phyloP scores from a whole-genome alignment of 2,888 invertebrate species.

The Tenodera sinensis region DNA sequence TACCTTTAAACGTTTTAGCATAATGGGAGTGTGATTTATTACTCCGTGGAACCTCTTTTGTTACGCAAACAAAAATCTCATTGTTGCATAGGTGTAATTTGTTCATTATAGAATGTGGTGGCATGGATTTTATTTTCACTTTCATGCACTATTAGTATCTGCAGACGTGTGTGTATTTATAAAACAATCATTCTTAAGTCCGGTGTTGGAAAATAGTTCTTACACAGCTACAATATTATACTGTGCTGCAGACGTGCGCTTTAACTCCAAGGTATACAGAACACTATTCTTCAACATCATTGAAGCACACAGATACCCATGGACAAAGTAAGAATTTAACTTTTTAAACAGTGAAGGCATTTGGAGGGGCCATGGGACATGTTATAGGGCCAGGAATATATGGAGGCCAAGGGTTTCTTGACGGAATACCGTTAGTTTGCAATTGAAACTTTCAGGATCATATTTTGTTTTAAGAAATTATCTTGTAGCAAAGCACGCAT shows the following conservation, averaged over 20 bases:
- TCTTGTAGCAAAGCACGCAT: too few relatives aligned
- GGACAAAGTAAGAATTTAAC: background rate
- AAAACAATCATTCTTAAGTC: background rate
- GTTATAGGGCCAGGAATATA: background rate
- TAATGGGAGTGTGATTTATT: too few relatives aligned
- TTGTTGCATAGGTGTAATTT: background rate
- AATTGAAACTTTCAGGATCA: background rate
- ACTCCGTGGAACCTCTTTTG: too few relatives aligned
- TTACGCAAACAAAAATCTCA: background rate
- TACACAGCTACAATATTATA: background rate
- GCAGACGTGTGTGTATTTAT: background rate
- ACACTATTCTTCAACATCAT: background rate
- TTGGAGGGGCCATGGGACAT: background rate
- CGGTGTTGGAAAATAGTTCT: background rate
- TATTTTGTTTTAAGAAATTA: background rate
- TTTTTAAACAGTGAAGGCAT: background rate
- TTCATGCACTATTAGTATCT: background rate
- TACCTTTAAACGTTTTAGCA: too few relatives aligned
- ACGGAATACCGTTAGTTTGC: background rate
- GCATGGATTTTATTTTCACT: background rate
- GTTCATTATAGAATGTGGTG: background rate
- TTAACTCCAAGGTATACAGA: background rate
- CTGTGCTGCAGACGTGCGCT: background rate
- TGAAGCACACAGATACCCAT: background rate
- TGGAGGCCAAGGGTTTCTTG: background rate